Conservation (phyloP, 37 sponge, comb jelly and placozoan species). For the Beroe forskalii region DNA sequence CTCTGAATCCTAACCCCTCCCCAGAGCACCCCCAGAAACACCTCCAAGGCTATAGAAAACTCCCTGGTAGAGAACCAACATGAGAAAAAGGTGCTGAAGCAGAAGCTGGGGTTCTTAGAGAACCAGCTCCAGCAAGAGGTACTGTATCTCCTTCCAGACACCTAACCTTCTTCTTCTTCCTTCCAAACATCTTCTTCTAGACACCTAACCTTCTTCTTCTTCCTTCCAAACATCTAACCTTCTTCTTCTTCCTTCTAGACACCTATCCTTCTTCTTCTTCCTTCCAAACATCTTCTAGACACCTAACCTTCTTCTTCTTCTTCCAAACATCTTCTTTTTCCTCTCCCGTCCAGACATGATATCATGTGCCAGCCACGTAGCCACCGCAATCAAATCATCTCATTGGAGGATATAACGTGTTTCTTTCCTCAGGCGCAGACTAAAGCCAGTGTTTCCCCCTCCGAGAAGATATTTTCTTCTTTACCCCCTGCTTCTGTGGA, state of each 20-base stretch:
- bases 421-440: neutral
- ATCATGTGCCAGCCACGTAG: neutral
- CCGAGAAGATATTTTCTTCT: neutral
- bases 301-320: too few relatives aligned
- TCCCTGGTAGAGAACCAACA: constrained; percentile 15
- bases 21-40: too few relatives aligned
- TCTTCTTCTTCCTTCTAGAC: too few relatives aligned
- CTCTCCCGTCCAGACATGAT: too few relatives aligned
- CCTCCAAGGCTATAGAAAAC: neutral
- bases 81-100: neutral
- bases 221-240: too few relatives aligned
- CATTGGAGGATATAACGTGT: too few relatives aligned
- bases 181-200: neutral
- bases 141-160: too few relatives aligned
- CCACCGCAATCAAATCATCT: neutral
- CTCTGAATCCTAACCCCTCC: too few relatives aligned
- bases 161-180: too few relatives aligned
- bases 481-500: neutral
- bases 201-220: too few relatives aligned
- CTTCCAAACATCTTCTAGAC: neutral
- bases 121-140: constrained; percentile 26
- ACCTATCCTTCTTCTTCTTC: too few relatives aligned
- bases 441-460: neutral
- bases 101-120: constrained; percentile 21
- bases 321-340: too few relatives aligned